A percentile compares a stretch with the other conserved stretches of the same genome.
Conservation (phyloP, 2,888 invertebrate genomes). For the Eudemis profundana region DNA sequence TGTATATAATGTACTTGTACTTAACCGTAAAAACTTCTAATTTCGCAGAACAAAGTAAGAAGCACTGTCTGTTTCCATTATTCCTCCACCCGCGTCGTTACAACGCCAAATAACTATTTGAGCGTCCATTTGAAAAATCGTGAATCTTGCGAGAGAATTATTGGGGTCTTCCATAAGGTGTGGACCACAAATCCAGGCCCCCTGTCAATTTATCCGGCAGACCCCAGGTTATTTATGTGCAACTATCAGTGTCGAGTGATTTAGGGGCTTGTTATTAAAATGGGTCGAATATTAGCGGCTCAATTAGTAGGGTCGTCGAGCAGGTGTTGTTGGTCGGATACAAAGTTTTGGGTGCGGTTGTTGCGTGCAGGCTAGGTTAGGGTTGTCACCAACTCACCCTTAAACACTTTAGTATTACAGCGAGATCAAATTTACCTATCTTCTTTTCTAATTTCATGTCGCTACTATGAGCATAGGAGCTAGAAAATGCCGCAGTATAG, state of each 20-base stretch:
- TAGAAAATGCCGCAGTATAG: too few relatives aligned
- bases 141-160: slow-evolving; percentile 43
- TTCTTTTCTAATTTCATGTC: too few relatives aligned
- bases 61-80: background rate
- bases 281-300: slow-evolving; percentile 33
- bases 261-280: slow-evolving; percentile 43
- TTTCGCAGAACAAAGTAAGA: background rate
- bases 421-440: too few relatives aligned
- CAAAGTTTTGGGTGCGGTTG: slow-evolving; percentile 14
- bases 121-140: slow-evolving; percentile 44
- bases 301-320: slow-evolving; percentile 36
- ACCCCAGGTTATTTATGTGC: slow-evolving; percentile 41
- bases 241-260: slow-evolving; percentile 43
- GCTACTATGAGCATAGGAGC: too few relatives aligned
- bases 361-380: slow-evolving; percentile 5
- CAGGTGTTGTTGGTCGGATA: slow-evolving; percentile 21
- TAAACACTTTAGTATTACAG: too few relatives aligned
- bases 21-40: background rate
- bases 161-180: slow-evolving; percentile 44
- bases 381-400: background rate
- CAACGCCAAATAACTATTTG: slow-evolving; percentile 41
- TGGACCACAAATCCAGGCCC: slow-evolving; percentile 45
- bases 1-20: too few relatives aligned
- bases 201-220: slow-evolving; percentile 43
- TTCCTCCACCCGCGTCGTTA: slow-evolving; percentile 24